These are phyloP conservation scores for Phylloscopus trochiloides DNA, from an alignment of 2,113 vertebrate species.

Conservation along the genomic window DNA sequence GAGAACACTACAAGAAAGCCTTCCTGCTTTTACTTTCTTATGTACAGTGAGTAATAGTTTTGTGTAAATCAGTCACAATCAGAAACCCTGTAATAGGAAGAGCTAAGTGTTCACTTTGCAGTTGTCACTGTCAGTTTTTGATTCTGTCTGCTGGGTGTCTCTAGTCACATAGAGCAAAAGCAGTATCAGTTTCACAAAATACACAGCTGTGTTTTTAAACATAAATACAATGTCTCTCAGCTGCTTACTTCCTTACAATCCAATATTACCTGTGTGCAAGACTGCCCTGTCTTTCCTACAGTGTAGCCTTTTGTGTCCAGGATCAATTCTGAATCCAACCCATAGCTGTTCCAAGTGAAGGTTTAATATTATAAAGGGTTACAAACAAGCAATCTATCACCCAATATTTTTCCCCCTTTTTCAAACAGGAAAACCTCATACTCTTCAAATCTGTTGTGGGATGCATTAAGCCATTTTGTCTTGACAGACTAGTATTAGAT, in stretches of 20 bases:
- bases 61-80: neutral
- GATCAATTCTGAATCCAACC: neutral
- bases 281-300: neutral
- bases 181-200: neutral
- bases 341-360: neutral
- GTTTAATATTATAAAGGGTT: neutral
- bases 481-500: neutral
- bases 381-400: neutral
- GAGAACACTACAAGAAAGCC: neutral
- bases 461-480: neutral
- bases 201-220: neutral
- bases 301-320: neutral
- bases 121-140: slow-evolving; percentile 61
- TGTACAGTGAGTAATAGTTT: neutral
- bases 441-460: neutral
- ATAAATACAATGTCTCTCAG: neutral
- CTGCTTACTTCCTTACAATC: neutral
- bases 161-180: neutral
- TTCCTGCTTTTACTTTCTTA: neutral
- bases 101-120: slow-evolving; percentile 6
- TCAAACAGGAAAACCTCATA: neutral
- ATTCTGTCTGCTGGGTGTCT: neutral
- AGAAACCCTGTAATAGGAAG: slow-evolving; percentile 7
- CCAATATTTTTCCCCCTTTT: neutral
- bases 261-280: neutral